Conservation (phyloP, 2,797 vertebrate species). For the Capromys pilorides region DNA sequence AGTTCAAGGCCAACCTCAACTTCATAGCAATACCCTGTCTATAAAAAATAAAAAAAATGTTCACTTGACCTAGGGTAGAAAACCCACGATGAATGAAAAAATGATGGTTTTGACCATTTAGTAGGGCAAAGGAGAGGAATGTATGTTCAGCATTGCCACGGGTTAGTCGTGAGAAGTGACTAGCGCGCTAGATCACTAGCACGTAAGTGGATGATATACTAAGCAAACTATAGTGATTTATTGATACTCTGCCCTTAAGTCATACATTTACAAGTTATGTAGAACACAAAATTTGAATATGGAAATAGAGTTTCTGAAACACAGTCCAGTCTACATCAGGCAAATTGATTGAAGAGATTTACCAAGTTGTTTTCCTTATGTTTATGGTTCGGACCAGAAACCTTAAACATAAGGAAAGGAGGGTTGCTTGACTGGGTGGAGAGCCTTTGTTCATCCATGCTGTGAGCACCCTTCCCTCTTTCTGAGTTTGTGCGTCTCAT, state of each 20-base stretch:
- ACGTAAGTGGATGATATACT: neutral
- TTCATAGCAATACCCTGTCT: neutral
- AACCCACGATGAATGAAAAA: conserved; percentile 19
- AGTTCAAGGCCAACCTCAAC: neutral
- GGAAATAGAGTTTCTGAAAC: conserved; percentile 27
- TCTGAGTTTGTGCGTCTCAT: neutral
- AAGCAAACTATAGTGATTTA: conserved; percentile 26
- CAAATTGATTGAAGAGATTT: conserved; percentile 11
- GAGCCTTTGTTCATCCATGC: neutral
- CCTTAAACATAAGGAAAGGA: neutral
- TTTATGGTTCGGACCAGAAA: conserved; percentile 12
- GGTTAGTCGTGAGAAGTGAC: conserved; percentile 41
- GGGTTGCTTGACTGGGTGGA: neutral
- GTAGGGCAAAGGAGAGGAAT: neutral
- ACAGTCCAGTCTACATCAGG: neutral
- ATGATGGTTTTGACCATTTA: neutral
- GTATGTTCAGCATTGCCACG: neutral
- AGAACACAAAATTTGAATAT: conserved; percentile 50
- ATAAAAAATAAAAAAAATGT: neutral
- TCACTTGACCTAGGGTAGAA: neutral
- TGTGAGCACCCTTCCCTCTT: neutral
- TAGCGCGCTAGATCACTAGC: conserved; percentile 25
- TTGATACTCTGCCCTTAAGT: conserved; percentile 37
- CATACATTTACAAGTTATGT: conserved; percentile 36
- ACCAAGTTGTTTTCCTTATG: neutral